Base-by-base conservation (phyloP, 2,113 vertebrate species). In the Neolamprologus devosi region DNA sequence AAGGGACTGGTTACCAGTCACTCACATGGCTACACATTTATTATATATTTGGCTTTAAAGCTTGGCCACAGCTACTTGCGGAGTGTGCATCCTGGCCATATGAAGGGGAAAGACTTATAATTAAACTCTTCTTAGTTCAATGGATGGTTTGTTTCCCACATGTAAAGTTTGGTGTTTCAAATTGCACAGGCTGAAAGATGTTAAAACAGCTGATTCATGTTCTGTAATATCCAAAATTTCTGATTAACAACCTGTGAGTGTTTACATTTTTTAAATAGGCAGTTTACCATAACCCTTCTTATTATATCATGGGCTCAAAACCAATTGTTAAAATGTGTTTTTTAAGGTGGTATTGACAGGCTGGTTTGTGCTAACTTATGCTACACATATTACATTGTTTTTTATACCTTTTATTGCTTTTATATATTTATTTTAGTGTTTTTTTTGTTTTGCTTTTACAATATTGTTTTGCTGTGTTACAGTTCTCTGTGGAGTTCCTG, bases 361-460 rank as follows among this genome's bases (percentile, higher is more conserved):
- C 26, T 80, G 73, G 75, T 81, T 75, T 63, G 45, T 70, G 45
- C 57, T 65, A 40, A 53, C 79, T 42, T 33, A 30, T 60, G 17
- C 57, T 35, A 68, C 81, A 81, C 45, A 85, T 86, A 88, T 21
- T 45, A 89, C 87, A 26, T 63, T 21, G 8, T 8, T 75, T 89
- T 88, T 88, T 89, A 85, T 91, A 80, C 35, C 17, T 81, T 88
- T 85, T 86, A 91, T 93, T 89, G 81, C 55, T 93, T 86, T 89
- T 82, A 79, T 87, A 89, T 84, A 30, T 26, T 87, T 53, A 33
- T n/a, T 14, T 79, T 53, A n/a, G 17, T 23, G 2, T 30, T 88
- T 92, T 47, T 88, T 49, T 88, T 85, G 37, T 90, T 65, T 91
- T 83, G 81, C 40, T 79, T 83, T 75, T 75, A 84, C 55, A 10